Percentiles rank a stretch among this genome's conserved stretches.
These are phyloP conservation scores for Protomyctophum bolini DNA, from an alignment of 2,113 vertebrate genomes.

Conservation along the genomic window DNA sequence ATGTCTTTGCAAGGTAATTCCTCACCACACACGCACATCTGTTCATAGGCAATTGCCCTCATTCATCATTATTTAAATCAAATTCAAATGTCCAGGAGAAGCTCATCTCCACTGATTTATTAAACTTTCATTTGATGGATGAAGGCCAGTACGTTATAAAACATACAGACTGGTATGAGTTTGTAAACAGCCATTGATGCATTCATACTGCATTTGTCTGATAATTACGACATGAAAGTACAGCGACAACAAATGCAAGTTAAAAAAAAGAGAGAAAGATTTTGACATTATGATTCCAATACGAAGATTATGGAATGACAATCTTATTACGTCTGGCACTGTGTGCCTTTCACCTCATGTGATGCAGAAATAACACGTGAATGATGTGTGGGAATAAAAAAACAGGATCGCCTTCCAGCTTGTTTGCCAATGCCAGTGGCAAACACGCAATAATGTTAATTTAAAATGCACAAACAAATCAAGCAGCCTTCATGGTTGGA, in stretches of 20 bases:
- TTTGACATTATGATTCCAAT: background rate
- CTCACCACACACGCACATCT: background rate
- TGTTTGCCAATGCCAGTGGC: background rate
- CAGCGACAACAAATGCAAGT: background rate
- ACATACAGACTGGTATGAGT: background rate
- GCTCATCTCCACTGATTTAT: background rate
- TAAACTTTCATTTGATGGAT: background rate
- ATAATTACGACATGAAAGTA: background rate
- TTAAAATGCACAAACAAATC: background rate
- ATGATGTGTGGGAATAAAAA: background rate
- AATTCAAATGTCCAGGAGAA: background rate
- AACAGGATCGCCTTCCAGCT: background rate
- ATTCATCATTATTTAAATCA: constrained; percentile 2
- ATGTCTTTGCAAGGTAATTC: background rate
- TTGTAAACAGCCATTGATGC: background rate
- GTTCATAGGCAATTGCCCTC: background rate
- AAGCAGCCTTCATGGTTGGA: background rate
- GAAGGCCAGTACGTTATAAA: background rate
- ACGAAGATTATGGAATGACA: background rate
- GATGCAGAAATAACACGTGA: background rate
- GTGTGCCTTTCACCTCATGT: background rate
- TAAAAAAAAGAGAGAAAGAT: no score
- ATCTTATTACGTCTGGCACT: background rate
- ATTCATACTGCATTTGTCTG: background rate
- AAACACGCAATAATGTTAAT: background rate